Evolutionary conservation across 35 echinoderm and acorn worm species (phyloP).

Genomic region (Ptychodera flava): DNA sequence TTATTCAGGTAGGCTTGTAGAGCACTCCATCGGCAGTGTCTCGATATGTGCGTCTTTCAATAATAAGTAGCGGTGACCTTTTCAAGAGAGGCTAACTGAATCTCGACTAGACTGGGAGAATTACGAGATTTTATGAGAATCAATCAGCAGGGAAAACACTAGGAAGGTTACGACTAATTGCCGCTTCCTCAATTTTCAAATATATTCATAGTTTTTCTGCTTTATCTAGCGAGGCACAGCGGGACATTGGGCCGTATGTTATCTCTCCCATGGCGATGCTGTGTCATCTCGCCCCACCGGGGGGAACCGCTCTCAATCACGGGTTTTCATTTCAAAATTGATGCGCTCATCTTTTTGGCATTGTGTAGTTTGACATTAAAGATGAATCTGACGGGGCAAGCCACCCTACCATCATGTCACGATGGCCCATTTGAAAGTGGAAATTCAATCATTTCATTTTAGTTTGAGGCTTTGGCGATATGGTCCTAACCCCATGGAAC

Average conservation of each 20-base stretch:
- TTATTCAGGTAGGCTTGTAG: too few relatives aligned
- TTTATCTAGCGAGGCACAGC: not conserved
- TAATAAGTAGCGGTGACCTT: not conserved
- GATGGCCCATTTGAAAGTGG: not conserved
- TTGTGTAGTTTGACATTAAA: not conserved
- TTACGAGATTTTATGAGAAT: not conserved
- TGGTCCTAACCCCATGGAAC: not conserved
- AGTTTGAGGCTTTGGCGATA: not conserved
- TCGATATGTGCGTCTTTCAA: not conserved
- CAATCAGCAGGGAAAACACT: not conserved
- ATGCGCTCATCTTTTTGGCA: not conserved
- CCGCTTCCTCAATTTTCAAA: not conserved
- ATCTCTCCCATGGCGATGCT: not conserved
- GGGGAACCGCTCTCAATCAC: not conserved
- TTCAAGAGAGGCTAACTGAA: not conserved
- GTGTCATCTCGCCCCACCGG: not conserved
- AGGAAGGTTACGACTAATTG: not conserved
- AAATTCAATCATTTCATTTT: not conserved
- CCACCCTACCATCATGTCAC: not conserved
- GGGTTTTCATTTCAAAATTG: not conserved
- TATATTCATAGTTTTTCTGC: conserved; percentile 2
- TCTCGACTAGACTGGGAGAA: not conserved
- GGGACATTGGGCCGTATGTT: not conserved
- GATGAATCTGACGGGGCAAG: not conserved
- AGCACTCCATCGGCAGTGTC: too few relatives aligned